A percentile compares a stretch with the other conserved stretches of the same genome.
Conservation (phyloP, 2,113 vertebrate species). For the Copsychus sechellarum region DNA sequence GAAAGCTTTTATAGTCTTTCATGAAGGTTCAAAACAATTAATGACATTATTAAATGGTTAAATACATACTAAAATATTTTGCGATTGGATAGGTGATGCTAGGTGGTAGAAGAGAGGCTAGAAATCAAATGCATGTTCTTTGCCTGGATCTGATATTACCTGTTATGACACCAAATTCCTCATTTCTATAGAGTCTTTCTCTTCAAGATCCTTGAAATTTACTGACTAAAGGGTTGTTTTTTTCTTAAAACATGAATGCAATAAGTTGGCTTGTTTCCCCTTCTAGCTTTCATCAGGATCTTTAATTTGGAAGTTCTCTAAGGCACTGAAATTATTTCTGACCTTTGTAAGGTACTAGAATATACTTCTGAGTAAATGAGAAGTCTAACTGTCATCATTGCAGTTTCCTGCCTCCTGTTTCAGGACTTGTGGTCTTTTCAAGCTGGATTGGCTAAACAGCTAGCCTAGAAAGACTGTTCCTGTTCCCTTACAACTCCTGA, state of each 20-base stretch:
- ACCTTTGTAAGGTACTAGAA: not conserved
- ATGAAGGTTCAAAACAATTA: not conserved
- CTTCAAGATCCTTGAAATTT: not conserved
- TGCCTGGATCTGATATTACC: not conserved
- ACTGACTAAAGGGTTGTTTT: not conserved
- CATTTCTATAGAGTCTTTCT: not conserved
- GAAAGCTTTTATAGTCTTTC: not conserved
- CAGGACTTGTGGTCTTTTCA: not conserved
- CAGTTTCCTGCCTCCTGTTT: not conserved
- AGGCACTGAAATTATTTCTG: not conserved
- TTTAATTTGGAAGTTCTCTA: not conserved
- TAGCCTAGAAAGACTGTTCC: not conserved
- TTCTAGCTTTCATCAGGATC: not conserved
- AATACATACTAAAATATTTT: not conserved
- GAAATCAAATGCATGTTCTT: not conserved
- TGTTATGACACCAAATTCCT: not conserved
- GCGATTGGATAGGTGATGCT: not conserved
- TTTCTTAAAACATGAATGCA: not conserved
- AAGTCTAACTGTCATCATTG: not conserved
- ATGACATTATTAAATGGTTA: not conserved
- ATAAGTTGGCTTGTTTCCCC: not conserved
- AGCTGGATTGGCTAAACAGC: not conserved
- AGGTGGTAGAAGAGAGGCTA: not conserved
- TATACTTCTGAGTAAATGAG: not conserved
- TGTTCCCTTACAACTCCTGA: not conserved